Conservation (phyloP, 2,797 vertebrate species). For the Sparus aurata region DNA sequence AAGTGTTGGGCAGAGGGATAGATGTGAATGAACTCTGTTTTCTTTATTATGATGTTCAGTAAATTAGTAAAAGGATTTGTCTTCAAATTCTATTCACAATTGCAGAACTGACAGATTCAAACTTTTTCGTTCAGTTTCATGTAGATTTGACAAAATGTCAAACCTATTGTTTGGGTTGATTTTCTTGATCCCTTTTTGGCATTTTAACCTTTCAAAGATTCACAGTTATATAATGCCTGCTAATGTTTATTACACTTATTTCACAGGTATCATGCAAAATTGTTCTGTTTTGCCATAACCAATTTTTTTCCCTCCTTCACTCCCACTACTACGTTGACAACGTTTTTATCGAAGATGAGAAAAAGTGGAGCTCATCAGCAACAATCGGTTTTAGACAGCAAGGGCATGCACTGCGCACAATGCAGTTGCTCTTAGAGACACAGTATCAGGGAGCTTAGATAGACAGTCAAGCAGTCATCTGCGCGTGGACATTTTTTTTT, state of each 20-base stretch:
- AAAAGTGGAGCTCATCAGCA: conserved; percentile 78
- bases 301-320: conserved; percentile 85
- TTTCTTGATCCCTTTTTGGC: conserved; percentile 41
- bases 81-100: conserved; percentile 13
- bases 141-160: not conserved
- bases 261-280: conserved; percentile 74
- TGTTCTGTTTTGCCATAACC: conserved; percentile 86
- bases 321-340: conserved; percentile 86
- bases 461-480: conserved; percentile 82
- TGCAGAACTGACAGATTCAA: not conserved
- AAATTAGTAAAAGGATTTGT: not conserved
- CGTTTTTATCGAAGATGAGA: conserved; percentile 84
- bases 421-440: conserved; percentile 93
- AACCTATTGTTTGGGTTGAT: conserved; percentile 57
- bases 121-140: not conserved
- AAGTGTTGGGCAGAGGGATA: not conserved
- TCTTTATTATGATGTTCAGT: not conserved
- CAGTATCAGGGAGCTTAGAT: conserved; percentile 90
- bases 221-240: conserved; percentile 62
- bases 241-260: conserved; percentile 75
- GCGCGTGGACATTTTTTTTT: conserved; percentile 73
- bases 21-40: too few relatives aligned
- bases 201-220: conserved; percentile 33
- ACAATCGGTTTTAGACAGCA: conserved; percentile 85
- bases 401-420: conserved; percentile 95